Percentiles rank a stretch among this genome's conserved stretches.
Conservation (phyloP, 2,797 vertebrate genomes). For the Macropus fuliginosus region DNA sequence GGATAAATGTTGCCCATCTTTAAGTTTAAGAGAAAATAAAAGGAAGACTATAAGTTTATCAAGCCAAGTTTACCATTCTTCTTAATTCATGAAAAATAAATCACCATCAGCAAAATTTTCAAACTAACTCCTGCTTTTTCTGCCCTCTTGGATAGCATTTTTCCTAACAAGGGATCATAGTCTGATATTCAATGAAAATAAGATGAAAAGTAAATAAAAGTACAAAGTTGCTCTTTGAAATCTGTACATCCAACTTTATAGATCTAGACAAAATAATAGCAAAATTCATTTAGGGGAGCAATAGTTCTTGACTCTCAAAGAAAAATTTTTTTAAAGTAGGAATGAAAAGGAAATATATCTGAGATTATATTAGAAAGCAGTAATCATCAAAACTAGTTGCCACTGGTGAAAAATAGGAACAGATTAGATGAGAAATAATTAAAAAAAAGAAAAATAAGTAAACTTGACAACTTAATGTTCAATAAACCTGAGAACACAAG, state of each 20-base stretch:
- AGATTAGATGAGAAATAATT: background rate
- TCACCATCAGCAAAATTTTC: slow-evolving; percentile 28
- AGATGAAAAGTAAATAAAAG: background rate
- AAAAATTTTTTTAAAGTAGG: background rate
- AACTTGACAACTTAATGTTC: background rate
- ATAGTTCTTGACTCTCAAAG: background rate
- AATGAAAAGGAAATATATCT: background rate
- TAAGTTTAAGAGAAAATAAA: slow-evolving; percentile 58
- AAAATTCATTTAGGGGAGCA: background rate
- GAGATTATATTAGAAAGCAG: background rate
- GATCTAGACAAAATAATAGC: background rate
- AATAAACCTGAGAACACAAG: background rate
- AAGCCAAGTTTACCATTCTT: slow-evolving; percentile 39
- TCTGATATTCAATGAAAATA: background rate
- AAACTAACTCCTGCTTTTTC: background rate
- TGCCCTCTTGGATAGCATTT: background rate
- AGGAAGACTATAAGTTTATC: background rate
- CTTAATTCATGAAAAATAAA: slow-evolving; percentile 51
- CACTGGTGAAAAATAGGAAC: background rate
- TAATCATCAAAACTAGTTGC: background rate
- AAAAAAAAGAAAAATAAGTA: background rate
- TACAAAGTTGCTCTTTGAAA: background rate
- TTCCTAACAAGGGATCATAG: background rate
- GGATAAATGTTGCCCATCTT: slow-evolving; percentile 6
- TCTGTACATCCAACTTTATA: background rate